Evolutionary conservation across 2,113 vertebrate genomes (phyloP).

Genomic region (Ceuthmochares aereus): DNA sequence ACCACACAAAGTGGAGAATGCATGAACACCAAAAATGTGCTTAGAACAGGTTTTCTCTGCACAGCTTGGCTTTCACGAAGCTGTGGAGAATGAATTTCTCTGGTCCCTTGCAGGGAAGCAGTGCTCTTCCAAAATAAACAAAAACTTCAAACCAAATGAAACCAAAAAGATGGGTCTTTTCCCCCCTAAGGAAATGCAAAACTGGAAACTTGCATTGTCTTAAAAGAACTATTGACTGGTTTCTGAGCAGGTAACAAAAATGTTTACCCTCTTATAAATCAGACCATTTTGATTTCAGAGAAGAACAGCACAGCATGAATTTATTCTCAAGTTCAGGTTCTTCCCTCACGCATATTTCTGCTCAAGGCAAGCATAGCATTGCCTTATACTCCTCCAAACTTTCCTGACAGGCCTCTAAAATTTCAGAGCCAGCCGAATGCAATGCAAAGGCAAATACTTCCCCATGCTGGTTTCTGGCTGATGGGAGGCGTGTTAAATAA

Average conservation of each 20-base stretch:
- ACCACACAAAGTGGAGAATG: not conserved
- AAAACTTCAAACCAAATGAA: constrained; percentile 45
- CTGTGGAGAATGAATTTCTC: constrained; percentile 47
- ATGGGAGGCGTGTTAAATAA: not conserved
- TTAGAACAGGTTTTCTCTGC: constrained; percentile 39
- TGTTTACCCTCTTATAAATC: not conserved
- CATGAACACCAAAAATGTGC: not conserved
- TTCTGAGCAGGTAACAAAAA: constrained; percentile 45
- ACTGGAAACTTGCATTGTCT: constrained; percentile 27
- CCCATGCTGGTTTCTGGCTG: not conserved
- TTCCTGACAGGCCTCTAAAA: not conserved
- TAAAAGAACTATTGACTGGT: constrained; percentile 9
- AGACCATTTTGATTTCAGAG: not conserved
- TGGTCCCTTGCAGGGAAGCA: constrained; percentile 44
- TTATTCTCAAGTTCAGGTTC: not conserved
- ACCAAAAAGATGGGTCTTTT: not conserved
- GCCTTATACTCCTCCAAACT: not conserved
- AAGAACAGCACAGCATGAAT: constrained; percentile 1
- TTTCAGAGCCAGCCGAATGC: not conserved
- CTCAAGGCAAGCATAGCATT: not conserved
- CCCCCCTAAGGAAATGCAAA: not conserved
- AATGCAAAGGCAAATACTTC: not conserved
- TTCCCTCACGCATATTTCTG: not conserved
- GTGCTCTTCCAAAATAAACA: constrained; percentile 54
- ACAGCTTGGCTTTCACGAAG: constrained; percentile 13